Evolutionary conservation across 2,113 vertebrate genomes (phyloP).

Genomic region (Tiliqua scincoides): DNA sequence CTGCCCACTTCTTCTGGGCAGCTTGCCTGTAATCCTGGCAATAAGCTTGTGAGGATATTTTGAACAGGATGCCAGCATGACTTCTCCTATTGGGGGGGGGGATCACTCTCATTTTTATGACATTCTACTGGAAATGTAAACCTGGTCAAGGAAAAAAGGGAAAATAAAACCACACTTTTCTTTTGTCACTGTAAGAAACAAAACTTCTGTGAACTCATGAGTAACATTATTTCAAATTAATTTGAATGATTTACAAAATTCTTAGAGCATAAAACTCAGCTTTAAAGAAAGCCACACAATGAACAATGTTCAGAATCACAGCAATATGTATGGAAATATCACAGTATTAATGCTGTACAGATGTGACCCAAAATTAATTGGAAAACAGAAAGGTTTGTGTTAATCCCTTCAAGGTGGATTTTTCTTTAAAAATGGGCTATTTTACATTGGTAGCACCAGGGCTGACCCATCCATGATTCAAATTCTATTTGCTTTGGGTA

Average conservation of each 20-base stretch:
- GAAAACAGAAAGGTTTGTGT: not conserved
- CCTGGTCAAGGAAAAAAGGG: not conserved
- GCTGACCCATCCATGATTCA: too few species aligned
- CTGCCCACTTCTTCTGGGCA: slow-evolving; percentile 21
- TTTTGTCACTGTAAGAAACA: too few species aligned
- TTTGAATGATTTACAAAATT: too few species aligned
- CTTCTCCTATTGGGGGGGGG: not conserved
- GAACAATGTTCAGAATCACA: not conserved
- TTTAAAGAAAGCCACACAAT: not conserved
- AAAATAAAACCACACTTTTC: not conserved
- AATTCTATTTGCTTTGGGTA: too few species aligned
- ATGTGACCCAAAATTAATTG: not conserved
- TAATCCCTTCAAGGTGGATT: not conserved
- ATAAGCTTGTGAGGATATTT: slow-evolving; percentile 1
- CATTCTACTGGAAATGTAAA: not conserved
- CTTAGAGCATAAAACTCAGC: too few species aligned
- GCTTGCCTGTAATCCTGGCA: not conserved
- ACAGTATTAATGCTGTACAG: not conserved
- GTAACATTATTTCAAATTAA: too few species aligned
- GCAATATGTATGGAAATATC: not conserved
- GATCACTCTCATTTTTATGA: not conserved
- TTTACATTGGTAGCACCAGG: too few species aligned
- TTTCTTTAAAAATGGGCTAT: too few species aligned
- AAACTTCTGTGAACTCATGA: too few species aligned
- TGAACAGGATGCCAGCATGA: slow-evolving; percentile 19